Evolutionary conservation across 2,797 vertebrate species (phyloP).

Genomic region (Periparus ater): DNA sequence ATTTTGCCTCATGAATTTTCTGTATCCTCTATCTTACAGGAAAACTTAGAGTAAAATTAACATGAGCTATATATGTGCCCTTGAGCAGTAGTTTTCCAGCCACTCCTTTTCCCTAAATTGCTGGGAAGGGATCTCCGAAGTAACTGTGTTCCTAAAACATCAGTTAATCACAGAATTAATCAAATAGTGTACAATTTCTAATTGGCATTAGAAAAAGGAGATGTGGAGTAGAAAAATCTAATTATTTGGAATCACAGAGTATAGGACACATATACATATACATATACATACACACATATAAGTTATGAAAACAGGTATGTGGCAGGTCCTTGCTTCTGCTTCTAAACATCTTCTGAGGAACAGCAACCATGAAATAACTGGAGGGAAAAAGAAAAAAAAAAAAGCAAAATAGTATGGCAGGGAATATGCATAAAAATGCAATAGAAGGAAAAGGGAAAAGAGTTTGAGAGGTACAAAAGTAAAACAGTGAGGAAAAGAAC

Average conservation of each 20-base stretch:
- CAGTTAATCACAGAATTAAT: not conserved
- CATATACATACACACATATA: not conserved
- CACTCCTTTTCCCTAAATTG: not conserved
- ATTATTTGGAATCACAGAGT: not conserved
- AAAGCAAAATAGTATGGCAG: not conserved
- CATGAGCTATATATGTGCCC: not conserved
- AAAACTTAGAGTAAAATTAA: not conserved
- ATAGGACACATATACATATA: not conserved
- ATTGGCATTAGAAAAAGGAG: not conserved
- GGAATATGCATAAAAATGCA: not conserved
- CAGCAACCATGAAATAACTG: not conserved
- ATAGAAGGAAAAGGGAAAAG: not conserved
- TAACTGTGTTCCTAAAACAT: not conserved
- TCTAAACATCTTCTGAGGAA: not conserved
- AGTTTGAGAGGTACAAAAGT: not conserved
- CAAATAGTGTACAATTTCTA: not conserved
- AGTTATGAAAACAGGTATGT: not conserved
- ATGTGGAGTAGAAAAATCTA: not conserved
- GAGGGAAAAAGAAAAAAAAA: not conserved
- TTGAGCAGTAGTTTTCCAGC: not conserved
- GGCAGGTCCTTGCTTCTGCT: not conserved
- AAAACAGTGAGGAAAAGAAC: not conserved
- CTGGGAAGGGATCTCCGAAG: not conserved
- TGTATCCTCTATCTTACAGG: not conserved
- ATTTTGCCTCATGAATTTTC: not conserved